Base-by-base conservation (phyloP, 2,113 vertebrate genomes). In the Prinia subflava region DNA sequence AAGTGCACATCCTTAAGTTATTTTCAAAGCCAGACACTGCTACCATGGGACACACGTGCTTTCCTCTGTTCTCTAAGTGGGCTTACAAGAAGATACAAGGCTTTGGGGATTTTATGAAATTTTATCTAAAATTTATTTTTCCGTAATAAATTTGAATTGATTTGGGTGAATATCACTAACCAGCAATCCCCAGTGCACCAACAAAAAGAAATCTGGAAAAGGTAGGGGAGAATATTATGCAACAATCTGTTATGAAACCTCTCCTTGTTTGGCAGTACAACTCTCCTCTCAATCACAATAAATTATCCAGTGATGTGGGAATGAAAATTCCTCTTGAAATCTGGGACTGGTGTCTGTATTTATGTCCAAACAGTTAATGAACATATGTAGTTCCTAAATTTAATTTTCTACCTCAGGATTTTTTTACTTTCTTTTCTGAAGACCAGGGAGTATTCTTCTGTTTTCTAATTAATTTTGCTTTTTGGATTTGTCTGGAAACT, bases 401-500 rank as follows among this genome's bases (percentile, higher is more conserved):
- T 80, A 37, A 22, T 83, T 13, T 42, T 90, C 24, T 73, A 63
- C 62, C 63, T 65, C 27, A 39, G 70, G 46, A 76, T 22, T 81
- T 80, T 83, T 83, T 77, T 18, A 35, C 11, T 17, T 63, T 57
- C 2, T 94, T 22, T 86, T 22, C 39, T 71, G 68, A 86, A 81
- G 27, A 30, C 46, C 21, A 41, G 27, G 52, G 33, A 67, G 13
- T 46, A 52, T 67, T 19, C 30, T 63, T 89, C 23, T 67, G 41
- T 77, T 92, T 83, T 83, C 53, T 67, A 59, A 81, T 77, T 83
- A 56, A n/a, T 59, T 77, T 77, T 90, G 5, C 24, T 44, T 57
- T 92, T 86, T 70, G 50, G 24, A n/a, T 94, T 83, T 86, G 50
- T 89, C 64, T 88, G 33, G 73, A 86, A 87, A 56, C 42, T 90